phyloP scores from a whole-genome alignment of 2,113 vertebrate genomes.

The Dissostichus mawsoni region DNA sequence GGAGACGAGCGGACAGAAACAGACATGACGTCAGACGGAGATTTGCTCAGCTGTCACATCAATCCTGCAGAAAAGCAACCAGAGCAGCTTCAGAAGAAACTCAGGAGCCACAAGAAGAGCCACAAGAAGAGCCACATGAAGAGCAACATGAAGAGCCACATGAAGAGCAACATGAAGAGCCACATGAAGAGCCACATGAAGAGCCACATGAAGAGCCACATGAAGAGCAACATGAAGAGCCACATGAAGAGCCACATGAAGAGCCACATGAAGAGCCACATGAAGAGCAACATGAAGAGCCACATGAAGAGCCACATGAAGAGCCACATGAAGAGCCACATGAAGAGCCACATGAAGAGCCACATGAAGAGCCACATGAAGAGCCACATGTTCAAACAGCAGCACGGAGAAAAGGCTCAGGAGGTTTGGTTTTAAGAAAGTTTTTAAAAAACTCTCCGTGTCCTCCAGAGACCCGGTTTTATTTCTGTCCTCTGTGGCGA shows the following conservation, averaged over 20 bases:
- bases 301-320: slow-evolving; percentile 33
- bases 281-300: slow-evolving; percentile 22
- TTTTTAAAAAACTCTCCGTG: no score
- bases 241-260: slow-evolving; percentile 12
- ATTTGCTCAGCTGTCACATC: slow-evolving; percentile 70
- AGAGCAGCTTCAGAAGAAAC: slow-evolving; percentile 52
- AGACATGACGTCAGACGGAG: slow-evolving; percentile 65
- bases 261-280: background rate
- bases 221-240: slow-evolving; percentile 33
- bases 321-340: background rate
- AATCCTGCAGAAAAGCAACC: slow-evolving; percentile 46
- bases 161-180: no score
- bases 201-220: slow-evolving; percentile 10
- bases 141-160: slow-evolving; percentile 27
- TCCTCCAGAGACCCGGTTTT: no score
- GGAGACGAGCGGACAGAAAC: slow-evolving; percentile 71
- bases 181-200: no score
- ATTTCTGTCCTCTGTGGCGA: no score
- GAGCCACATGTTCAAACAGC: slow-evolving; percentile 39
- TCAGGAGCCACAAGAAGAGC: slow-evolving; percentile 45
- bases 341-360: no score
- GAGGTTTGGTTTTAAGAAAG: no score
- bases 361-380: background rate
- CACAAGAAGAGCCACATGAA: slow-evolving; percentile 16
- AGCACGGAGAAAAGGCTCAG: background rate